Conservation (phyloP, 2,113 vertebrate species). For the Takifugu bimaculatus region DNA sequence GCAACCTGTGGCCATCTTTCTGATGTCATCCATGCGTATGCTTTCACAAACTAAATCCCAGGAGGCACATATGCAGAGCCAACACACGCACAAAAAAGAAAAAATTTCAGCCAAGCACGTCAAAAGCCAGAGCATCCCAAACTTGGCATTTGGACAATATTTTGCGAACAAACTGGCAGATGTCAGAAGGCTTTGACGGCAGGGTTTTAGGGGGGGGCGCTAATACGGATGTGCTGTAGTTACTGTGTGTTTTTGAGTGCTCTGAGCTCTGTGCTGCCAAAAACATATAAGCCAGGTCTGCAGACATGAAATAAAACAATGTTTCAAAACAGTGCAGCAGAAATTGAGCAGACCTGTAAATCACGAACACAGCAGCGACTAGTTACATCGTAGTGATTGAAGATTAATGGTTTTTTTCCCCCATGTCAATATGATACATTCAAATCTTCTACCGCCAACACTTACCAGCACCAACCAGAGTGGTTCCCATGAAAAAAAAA, state of each 20-base stretch:
- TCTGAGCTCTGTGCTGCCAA: conserved; percentile 54
- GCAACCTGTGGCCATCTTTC: conserved; percentile 64
- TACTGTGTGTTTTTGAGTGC: conserved; percentile 66
- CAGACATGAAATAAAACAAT: conserved; percentile 18
- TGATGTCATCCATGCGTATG: conserved; percentile 57
- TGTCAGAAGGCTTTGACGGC: conserved; percentile 71
- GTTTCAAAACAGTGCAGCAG: not conserved
- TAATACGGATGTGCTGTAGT: conserved; percentile 70
- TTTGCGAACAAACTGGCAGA: conserved; percentile 69
- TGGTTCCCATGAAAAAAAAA: not conserved
- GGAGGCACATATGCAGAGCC: conserved; percentile 26
- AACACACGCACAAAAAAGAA: conserved; percentile 36
- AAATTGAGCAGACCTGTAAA: no score
- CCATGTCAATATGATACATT: no score
- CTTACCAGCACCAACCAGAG: no score
- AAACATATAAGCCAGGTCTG: conserved; percentile 27
- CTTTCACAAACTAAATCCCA: conserved; percentile 58
- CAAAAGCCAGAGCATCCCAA: conserved; percentile 50
- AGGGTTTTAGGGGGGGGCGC: conserved; percentile 55
- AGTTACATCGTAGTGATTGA: no score
- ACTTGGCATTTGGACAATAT: conserved; percentile 67
- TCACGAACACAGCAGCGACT: no score
- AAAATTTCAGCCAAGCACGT: conserved; percentile 49
- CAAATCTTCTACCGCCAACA: no score
- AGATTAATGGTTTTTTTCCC: no score